A percentile compares a stretch with the other conserved stretches of the same genome.
These are phyloP conservation scores for Morpho helenor DNA, from an alignment of 2,888 invertebrate genomes.

Conservation along the genomic window DNA sequence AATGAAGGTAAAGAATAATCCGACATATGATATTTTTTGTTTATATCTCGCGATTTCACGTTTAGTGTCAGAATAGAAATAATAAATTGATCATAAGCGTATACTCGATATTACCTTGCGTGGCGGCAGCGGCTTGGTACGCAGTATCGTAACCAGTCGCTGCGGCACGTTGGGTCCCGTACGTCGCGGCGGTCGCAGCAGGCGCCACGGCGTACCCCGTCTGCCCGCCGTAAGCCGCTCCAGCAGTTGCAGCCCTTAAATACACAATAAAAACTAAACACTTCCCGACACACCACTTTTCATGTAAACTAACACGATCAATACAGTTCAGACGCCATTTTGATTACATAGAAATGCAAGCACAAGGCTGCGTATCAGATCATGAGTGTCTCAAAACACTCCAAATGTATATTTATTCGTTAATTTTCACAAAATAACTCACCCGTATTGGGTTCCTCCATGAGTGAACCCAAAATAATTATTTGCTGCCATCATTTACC, in stretches of 20 bases:
- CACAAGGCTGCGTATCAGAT: conserved; percentile 49
- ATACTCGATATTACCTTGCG: conserved; percentile 78
- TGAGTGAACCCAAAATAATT: conserved; percentile 97
- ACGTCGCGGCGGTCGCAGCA: conserved; percentile 90
- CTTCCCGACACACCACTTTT: conserved; percentile 30
- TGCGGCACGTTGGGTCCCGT: conserved; percentile 89
- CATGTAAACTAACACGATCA: conserved; percentile 45
- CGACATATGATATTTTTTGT: too few relatives aligned
- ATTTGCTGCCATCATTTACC: conserved; percentile 89
- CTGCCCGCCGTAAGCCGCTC: conserved; percentile 91
- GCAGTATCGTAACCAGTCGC: conserved; percentile 91
- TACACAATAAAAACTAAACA: conserved; percentile 27
- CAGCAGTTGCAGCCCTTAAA: conserved; percentile 84
- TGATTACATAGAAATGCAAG: conserved; percentile 59
- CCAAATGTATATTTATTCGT: conserved; percentile 24
- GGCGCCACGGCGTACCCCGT: conserved; percentile 91
- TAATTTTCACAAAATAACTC: conserved; percentile 54
- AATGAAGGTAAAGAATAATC: too few relatives aligned
- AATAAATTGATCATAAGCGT: too few relatives aligned
- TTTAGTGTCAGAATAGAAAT: too few relatives aligned
- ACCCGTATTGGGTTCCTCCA: conserved; percentile 95
- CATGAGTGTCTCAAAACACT: conserved; percentile 18
- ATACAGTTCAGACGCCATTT: conserved; percentile 71
- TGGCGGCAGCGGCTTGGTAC: conserved; percentile 89
- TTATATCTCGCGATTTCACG: too few relatives aligned